Percentiles rank a stretch among this genome's conserved stretches.
Evolutionary conservation across 2,113 vertebrate genomes (phyloP).

Genomic region (Centropus bengalensis): DNA sequence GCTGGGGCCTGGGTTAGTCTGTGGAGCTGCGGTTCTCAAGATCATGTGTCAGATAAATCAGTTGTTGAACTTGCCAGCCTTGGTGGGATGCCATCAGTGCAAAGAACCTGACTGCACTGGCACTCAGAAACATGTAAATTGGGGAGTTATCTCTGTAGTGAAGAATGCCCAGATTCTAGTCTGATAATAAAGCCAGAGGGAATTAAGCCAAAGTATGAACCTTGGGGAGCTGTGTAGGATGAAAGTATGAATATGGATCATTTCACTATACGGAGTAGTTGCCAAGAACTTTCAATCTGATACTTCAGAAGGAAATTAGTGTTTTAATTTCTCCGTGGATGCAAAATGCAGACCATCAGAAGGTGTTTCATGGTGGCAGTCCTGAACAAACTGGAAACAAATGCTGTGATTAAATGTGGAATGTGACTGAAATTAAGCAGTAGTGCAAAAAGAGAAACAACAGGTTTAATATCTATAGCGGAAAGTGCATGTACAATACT

Average conservation of each 20-base stretch:
- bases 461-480: not conserved
- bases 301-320: not conserved
- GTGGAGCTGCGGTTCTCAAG: slow-evolving; percentile 7
- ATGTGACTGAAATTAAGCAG: not conserved
- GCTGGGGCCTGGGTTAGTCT: not conserved
- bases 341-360: not conserved
- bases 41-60: not conserved
- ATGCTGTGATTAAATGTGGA: not conserved
- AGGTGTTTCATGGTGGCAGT: not conserved
- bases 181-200: not conserved
- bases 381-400: not conserved
- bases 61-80: not conserved
- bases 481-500: not conserved
- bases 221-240: not conserved
- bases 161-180: slow-evolving; percentile 29
- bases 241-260: slow-evolving; percentile 1
- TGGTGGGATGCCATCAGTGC: not conserved
- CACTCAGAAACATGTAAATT: not conserved
- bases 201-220: slow-evolving; percentile 33
- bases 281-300: not conserved
- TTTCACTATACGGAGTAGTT: not conserved
- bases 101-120: not conserved
- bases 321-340: not conserved
- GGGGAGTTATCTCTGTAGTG: not conserved
- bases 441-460: not conserved